These are phyloP conservation scores for Cantharis flavilabris DNA, from an alignment of 2,888 invertebrate species.

Conservation along the genomic window DNA sequence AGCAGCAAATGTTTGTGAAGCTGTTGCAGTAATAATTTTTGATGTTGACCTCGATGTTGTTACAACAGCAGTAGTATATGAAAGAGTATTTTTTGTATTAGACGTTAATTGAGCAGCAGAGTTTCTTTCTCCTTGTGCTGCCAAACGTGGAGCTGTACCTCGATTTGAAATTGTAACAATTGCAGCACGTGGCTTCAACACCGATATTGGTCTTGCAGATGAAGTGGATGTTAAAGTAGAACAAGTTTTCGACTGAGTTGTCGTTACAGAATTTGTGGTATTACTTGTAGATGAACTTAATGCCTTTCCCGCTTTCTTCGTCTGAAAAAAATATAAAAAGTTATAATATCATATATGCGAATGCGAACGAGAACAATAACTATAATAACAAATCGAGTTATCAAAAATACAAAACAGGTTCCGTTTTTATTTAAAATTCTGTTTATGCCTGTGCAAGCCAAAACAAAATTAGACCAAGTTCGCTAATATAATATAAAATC, in stretches of 20 bases:
- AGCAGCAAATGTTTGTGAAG: constrained; percentile 75
- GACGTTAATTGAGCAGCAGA: constrained; percentile 53
- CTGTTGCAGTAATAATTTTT: constrained; percentile 46
- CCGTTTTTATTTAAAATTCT: neutral
- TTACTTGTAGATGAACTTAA: constrained; percentile 31
- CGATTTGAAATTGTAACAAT: constrained; percentile 39
- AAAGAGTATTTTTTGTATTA: constrained; percentile 63
- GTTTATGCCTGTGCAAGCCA: too few species aligned
- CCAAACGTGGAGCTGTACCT: constrained; percentile 59
- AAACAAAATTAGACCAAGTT: too few species aligned
- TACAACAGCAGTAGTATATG: constrained; percentile 62
- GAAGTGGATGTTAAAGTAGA: constrained; percentile 38
- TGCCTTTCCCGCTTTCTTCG: constrained; percentile 52
- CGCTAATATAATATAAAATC: too few species aligned
- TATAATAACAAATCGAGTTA: neutral
- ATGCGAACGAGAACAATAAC: neutral
- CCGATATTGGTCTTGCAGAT: constrained; percentile 35
- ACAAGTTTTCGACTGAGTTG: constrained; percentile 41
- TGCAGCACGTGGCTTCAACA: constrained; percentile 46
- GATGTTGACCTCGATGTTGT: constrained; percentile 50
- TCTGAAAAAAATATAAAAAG: constrained; percentile 38
- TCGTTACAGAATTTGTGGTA: constrained; percentile 25
- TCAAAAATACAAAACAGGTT: neutral
- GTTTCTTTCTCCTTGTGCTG: constrained; percentile 61
- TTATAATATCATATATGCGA: neutral